Evolutionary conservation across 2,113 vertebrate species (phyloP).

Genomic region (Odocoileus virginianus): DNA sequence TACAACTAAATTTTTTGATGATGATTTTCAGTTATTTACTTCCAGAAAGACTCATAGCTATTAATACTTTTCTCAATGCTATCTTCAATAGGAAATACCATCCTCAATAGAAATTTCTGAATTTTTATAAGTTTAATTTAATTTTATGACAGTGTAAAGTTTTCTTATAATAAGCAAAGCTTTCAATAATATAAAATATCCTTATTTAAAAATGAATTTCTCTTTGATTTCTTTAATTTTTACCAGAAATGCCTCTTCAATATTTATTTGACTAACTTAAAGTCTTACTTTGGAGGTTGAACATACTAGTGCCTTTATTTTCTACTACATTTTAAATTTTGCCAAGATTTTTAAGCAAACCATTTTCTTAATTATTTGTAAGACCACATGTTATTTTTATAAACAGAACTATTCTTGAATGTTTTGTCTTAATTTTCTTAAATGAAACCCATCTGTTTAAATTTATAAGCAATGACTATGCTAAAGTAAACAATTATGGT

Average conservation of each 20-base stretch:
- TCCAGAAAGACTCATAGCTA: neutral
- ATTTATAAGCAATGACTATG: neutral
- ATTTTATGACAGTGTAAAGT: neutral
- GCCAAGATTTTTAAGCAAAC: neutral
- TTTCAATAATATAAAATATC: neutral
- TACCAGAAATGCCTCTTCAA: neutral
- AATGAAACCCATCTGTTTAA: neutral
- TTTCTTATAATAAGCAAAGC: neutral
- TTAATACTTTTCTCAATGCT: neutral
- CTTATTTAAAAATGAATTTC: neutral
- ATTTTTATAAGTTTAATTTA: neutral
- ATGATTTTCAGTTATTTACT: neutral
- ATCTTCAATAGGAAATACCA: neutral
- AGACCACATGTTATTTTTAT: neutral
- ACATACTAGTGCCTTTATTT: neutral
- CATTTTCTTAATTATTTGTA: neutral
- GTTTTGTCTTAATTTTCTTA: neutral
- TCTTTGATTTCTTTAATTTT: neutral
- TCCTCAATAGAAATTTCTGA: neutral
- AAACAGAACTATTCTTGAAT: neutral
- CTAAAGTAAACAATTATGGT: neutral
- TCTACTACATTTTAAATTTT: neutral
- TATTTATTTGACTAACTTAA: neutral
- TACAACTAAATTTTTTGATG: neutral
- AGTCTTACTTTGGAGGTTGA: neutral